Percentiles rank a stretch among this genome's conserved stretches.
Conservation (phyloP, 2,113 vertebrate species). For the Salvelinus alpinus region DNA sequence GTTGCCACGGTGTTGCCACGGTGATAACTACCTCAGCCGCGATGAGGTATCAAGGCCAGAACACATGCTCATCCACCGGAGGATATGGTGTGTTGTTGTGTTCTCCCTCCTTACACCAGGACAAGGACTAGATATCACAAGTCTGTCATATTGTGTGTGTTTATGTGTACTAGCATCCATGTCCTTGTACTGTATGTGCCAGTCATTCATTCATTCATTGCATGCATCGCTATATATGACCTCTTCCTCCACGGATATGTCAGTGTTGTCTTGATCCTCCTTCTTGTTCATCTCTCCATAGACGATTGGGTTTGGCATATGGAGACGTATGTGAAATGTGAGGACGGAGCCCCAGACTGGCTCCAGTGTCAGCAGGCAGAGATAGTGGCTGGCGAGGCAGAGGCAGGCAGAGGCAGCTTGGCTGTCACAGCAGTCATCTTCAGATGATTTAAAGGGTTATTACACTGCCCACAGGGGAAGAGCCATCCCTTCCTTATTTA, state of each 20-base stretch:
- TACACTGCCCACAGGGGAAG: slow-evolving; percentile 44
- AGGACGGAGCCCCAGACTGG: slow-evolving; percentile 38
- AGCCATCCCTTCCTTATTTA: slow-evolving; percentile 21
- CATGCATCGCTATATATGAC: slow-evolving; percentile 48
- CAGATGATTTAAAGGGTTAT: slow-evolving; percentile 64
- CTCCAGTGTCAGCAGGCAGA: slow-evolving; percentile 48
- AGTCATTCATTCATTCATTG: slow-evolving; percentile 57
- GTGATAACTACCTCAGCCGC: slow-evolving; percentile 16
- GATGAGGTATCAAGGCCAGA: slow-evolving; percentile 5
- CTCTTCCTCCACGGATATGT: slow-evolving; percentile 46
- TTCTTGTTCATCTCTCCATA: slow-evolving; percentile 38
- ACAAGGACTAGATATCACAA: not conserved
- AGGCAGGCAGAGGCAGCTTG: slow-evolving; percentile 47
- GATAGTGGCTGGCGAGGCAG: slow-evolving; percentile 9
- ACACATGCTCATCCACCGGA: not conserved
- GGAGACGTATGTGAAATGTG: slow-evolving; percentile 59
- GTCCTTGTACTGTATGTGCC: slow-evolving; percentile 44
- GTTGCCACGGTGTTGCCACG: slow-evolving; percentile 39
- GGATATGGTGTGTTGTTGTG: not conserved
- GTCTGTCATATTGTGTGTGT: slow-evolving; percentile 45
- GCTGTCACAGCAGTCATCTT: slow-evolving; percentile 52
- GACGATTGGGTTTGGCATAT: slow-evolving; percentile 50
- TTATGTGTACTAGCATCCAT: slow-evolving; percentile 47
- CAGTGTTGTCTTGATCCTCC: slow-evolving; percentile 39
- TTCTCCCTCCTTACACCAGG: not conserved